phyloP scores from a whole-genome alignment of 2,113 vertebrate species.

The Chloroceryle aenea region DNA sequence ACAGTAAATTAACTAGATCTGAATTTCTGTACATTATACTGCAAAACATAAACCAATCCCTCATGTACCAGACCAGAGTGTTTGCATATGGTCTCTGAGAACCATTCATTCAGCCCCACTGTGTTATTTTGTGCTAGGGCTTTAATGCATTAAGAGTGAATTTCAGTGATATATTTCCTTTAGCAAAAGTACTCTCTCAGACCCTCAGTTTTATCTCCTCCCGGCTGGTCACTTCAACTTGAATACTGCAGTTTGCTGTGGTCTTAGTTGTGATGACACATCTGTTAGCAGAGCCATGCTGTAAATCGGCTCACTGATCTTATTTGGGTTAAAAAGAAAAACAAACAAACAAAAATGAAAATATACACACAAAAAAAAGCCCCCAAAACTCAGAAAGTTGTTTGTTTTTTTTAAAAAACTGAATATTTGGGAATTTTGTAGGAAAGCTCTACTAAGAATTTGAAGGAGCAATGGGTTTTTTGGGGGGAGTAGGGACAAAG shows the following conservation, averaged over 20 bases:
- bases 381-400: fast-evolving
- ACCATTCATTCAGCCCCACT: background rate
- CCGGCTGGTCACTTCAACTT: background rate
- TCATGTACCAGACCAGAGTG: background rate
- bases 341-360: too few species aligned
- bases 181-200: background rate
- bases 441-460: background rate
- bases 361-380: too few species aligned
- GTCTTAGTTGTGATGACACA: background rate
- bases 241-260: fast-evolving
- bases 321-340: background rate
- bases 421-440: background rate
- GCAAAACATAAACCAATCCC: background rate
- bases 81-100: background rate
- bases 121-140: background rate
- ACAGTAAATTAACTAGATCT: conserved; percentile 45
- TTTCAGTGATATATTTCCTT: background rate
- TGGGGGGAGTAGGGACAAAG: background rate
- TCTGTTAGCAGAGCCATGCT: background rate
- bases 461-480: background rate
- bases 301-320: background rate
- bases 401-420: background rate
- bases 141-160: background rate
- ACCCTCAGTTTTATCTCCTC: background rate
- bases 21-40: background rate